Conservation (phyloP, 2,113 vertebrate genomes). For the Dromas ardeola region DNA sequence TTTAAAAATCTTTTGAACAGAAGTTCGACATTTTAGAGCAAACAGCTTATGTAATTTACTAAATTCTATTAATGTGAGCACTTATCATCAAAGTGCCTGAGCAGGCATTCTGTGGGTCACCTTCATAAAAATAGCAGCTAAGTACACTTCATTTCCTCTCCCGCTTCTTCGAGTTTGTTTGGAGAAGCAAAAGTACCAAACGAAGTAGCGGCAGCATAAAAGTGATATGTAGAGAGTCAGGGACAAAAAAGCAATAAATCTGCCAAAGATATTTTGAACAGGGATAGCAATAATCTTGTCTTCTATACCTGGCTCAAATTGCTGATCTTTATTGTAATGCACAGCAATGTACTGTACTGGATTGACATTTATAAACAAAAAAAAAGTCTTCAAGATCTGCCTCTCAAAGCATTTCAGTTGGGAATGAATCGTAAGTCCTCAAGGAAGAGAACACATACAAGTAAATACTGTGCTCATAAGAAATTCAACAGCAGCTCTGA, state of each 20-base stretch:
- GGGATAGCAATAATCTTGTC: constrained; percentile 56
- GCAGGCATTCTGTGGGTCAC: not conserved
- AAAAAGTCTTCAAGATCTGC: constrained; percentile 18
- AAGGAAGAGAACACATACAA: not conserved
- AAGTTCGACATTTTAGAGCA: constrained; percentile 15
- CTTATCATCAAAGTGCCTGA: not conserved
- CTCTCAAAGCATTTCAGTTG: not conserved
- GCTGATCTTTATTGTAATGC: constrained; percentile 66
- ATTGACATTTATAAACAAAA: constrained; percentile 38
- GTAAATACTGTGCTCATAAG: constrained; percentile 37
- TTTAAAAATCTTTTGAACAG: not conserved
- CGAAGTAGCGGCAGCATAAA: not conserved
- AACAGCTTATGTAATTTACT: constrained; percentile 34
- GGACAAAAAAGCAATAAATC: constrained; percentile 54
- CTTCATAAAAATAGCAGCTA: constrained; percentile 16
- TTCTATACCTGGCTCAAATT: constrained; percentile 42
- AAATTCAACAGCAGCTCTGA: constrained; percentile 43
- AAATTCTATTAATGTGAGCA: constrained; percentile 15
- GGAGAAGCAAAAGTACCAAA: constrained; percentile 29
- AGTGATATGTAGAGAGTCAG: constrained; percentile 44
- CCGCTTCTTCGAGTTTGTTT: not conserved
- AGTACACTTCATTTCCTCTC: not conserved
- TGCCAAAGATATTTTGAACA: constrained; percentile 38
- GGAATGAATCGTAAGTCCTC: not conserved
- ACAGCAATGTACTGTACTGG: constrained; percentile 9